phyloP scores from a whole-genome alignment of 2,888 invertebrate species.

The Herminia tarsipennalis region DNA sequence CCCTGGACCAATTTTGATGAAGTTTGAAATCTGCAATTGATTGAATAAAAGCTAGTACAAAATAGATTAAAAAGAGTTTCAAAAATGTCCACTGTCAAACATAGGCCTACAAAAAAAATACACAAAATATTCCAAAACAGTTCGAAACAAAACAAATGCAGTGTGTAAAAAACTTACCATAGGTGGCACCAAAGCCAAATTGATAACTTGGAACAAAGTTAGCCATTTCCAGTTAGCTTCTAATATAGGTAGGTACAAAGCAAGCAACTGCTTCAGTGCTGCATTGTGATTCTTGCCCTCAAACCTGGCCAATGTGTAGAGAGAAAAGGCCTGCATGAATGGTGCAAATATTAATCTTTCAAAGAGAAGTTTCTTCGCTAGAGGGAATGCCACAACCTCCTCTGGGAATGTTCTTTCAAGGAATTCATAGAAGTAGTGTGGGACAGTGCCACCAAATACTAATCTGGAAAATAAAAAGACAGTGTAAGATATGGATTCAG shows the following conservation, averaged over 20 bases:
- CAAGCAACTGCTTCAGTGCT: constrained; percentile 87
- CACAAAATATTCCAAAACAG: too few species aligned
- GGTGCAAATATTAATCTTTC: constrained; percentile 91
- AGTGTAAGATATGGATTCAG: too few species aligned
- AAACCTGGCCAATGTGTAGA: constrained; percentile 90
- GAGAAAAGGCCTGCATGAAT: constrained; percentile 89
- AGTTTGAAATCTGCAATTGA: too few species aligned
- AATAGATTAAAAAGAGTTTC: too few species aligned
- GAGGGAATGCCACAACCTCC: constrained; percentile 81
- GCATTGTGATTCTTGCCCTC: constrained; percentile 90
- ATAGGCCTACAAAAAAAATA: too few species aligned
- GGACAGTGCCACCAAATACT: constrained; percentile 92
- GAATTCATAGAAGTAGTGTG: constrained; percentile 91
- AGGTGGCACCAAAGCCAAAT: constrained; percentile 91
- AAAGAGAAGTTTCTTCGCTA: constrained; percentile 87
- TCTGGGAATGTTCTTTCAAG: constrained; percentile 87
- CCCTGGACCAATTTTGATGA: too few species aligned
- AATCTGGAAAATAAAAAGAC: constrained; percentile 83
- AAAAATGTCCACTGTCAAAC: too few species aligned
- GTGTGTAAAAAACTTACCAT: constrained; percentile 87
- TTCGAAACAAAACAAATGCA: too few species aligned
- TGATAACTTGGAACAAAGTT: constrained; percentile 90
- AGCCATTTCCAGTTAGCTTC: constrained; percentile 92
- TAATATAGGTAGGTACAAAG: constrained; percentile 88
- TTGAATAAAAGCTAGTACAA: too few species aligned